These are phyloP conservation scores for Drosophila gunungcola DNA, from an alignment of 1,140 invertebrate genomes.

Conservation along the genomic window DNA sequence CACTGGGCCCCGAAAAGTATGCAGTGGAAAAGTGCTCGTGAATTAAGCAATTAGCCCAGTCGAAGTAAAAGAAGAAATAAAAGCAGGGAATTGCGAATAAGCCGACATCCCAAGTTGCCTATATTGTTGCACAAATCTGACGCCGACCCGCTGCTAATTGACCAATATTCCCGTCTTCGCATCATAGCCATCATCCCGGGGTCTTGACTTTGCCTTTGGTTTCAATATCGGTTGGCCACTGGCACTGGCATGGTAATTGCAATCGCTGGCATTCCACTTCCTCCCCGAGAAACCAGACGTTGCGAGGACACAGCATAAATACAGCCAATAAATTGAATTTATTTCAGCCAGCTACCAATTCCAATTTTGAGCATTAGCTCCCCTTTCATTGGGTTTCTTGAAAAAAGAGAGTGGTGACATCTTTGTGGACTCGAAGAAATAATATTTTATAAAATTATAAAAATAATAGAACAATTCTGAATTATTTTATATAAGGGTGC, in stretches of 20 bases:
- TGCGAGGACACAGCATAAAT: constrained; percentile 38
- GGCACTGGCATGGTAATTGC: constrained; percentile 53
- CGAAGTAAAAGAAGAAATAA: constrained; percentile 17
- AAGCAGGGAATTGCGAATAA: constrained; percentile 43
- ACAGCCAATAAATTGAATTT: constrained; percentile 74
- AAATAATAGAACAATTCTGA: no score
- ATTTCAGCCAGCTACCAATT: constrained; percentile 50
- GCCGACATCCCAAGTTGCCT: constrained; percentile 20
- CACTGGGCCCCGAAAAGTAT: constrained; percentile 16
- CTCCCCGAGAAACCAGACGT: constrained; percentile 10
- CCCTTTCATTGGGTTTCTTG: neutral
- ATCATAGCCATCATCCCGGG: constrained; percentile 17
- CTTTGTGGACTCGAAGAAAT: neutral
- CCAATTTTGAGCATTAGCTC: constrained; percentile 53
- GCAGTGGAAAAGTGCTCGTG: constrained; percentile 52
- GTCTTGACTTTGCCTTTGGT: constrained; percentile 3
- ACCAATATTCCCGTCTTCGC: constrained; percentile 37
- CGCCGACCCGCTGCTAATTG: constrained; percentile 32
- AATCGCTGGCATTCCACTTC: constrained; percentile 49
- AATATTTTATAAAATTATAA: neutral
- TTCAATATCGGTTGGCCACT: constrained; percentile 2
- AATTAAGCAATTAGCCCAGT: constrained; percentile 66
- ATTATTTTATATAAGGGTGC: no score
- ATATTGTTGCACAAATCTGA: constrained; percentile 25
- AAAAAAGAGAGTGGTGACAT: no score